phyloP scores from a whole-genome alignment of 1,140 invertebrate species.

The Drosophila oshimai region DNA sequence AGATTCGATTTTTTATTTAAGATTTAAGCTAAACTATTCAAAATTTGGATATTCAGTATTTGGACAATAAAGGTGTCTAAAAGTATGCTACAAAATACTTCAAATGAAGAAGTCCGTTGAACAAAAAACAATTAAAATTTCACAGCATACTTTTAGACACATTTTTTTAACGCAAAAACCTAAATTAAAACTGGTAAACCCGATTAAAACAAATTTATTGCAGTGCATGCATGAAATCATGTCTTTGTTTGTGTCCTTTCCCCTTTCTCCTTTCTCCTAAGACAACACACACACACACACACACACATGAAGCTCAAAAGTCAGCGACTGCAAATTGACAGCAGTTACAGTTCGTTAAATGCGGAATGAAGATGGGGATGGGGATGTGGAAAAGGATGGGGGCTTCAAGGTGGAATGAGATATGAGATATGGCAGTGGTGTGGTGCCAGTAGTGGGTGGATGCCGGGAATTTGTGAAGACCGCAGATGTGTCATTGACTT shows the following conservation, averaged over 20 bases:
- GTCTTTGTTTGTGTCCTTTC: slow-evolving; percentile 42
- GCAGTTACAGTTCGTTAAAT: slow-evolving; percentile 81
- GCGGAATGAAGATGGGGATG: slow-evolving; percentile 38
- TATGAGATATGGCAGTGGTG: not conserved
- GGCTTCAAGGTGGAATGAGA: too few relatives aligned
- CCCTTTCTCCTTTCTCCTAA: not conserved
- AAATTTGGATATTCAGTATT: too few relatives aligned
- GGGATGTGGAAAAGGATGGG: not conserved
- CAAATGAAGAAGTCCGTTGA: too few relatives aligned
- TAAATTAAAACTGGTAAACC: not conserved
- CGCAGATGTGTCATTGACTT: slow-evolving; percentile 81
- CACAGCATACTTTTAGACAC: not conserved
- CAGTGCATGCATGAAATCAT: slow-evolving; percentile 50
- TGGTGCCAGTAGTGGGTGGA: not conserved
- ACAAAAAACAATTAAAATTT: not conserved
- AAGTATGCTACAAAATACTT: too few relatives aligned
- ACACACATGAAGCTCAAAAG: slow-evolving; percentile 59
- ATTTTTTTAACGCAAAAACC: too few relatives aligned
- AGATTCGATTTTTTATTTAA: too few relatives aligned
- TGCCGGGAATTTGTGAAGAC: slow-evolving; percentile 42
- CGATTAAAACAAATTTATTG: not conserved
- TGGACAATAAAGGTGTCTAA: too few relatives aligned
- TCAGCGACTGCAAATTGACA: slow-evolving; percentile 80
- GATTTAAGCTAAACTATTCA: too few relatives aligned
- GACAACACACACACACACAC: not conserved